Evolutionary conservation across 2,797 vertebrate species (phyloP), one percentile per base, ranked within the genome.

Genomic region (Cuniculus paca): DNA sequence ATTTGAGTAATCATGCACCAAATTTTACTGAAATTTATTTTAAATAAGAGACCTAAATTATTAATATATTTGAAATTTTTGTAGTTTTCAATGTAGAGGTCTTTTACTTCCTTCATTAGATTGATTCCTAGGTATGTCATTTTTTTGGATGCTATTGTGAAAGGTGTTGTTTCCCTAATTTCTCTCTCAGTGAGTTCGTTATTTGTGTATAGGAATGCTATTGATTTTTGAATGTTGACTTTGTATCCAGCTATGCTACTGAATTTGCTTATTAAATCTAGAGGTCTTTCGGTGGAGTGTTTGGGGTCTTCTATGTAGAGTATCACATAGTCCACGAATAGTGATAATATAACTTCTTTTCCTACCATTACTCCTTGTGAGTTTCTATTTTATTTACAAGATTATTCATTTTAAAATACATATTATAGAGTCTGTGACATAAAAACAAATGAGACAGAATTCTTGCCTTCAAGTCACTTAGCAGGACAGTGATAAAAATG

Each of bases 31-130:
- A 96, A 91, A 91, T 45, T 56, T 74, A 58, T 82, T 97, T 81
- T 81, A 94, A 93, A 97, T 63, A 96, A 95, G 60, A 89, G 20
- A 91, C 82, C 86, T 91, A 89, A 93, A 50, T 68, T 36, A 85
- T 68, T 36, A 1, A 85, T 45, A 88, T 92, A 90, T 63, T 78
- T 95, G 48, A 92, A 91, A 94, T 9, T 42, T 61, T 89, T 82
- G 31, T 20, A 68, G 63, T 36, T 68, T 68, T 36, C 63, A 68
- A 68, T 68, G 34, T 60, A 60, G 58, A 60, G 58, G 9, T 36
- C 16, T 36, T 36, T 68, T 68, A n/a, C 16, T 68, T n/a, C 34
- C 34, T 31, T 36, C 63, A n/a, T 68, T 68, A 68, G 63, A 68
- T 36, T 68, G 63, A n/a, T 20, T 65, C 14, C 63, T 65, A 34